A percentile compares a stretch with the other conserved stretches of the same genome.
Evolutionary conservation across 1,140 invertebrate genomes (phyloP).

Genomic region (Araneus ventricosus): DNA sequence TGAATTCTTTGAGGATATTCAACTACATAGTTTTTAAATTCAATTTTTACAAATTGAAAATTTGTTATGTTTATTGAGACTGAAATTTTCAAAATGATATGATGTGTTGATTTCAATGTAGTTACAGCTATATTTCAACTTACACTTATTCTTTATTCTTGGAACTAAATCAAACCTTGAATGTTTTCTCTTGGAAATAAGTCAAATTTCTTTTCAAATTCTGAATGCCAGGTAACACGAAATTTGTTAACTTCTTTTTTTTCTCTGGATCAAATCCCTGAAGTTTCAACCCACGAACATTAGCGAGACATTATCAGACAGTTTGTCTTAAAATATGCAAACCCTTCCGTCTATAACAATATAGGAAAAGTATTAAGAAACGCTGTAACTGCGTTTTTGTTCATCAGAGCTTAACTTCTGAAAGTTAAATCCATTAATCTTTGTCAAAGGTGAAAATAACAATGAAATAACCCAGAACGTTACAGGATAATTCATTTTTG

Average conservation of each 20-base stretch:
- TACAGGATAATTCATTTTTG: not conserved
- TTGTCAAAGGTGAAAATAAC: not conserved
- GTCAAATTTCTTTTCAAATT: not conserved
- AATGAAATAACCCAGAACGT: not conserved
- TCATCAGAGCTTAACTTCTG: not conserved
- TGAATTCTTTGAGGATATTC: no score
- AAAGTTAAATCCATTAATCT: not conserved
- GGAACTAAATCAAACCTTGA: not conserved
- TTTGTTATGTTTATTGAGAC: no score
- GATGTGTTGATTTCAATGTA: no score
- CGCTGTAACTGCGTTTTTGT: no score
- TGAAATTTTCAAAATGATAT: no score
- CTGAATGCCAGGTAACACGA: not conserved
- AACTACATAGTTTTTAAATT: no score
- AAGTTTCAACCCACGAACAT: no score
- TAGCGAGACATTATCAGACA: no score
- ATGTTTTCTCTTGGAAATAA: not conserved
- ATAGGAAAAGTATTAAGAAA: no score
- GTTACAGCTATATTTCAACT: not conserved
- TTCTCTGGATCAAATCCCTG: not conserved
- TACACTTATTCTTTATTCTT: not conserved
- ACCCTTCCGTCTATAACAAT: no score
- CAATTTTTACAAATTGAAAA: no score
- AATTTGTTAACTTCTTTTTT: not conserved
- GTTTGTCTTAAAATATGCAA: no score